Conservation (phyloP, 2,888 invertebrate species). For the Diaperis boleti region DNA sequence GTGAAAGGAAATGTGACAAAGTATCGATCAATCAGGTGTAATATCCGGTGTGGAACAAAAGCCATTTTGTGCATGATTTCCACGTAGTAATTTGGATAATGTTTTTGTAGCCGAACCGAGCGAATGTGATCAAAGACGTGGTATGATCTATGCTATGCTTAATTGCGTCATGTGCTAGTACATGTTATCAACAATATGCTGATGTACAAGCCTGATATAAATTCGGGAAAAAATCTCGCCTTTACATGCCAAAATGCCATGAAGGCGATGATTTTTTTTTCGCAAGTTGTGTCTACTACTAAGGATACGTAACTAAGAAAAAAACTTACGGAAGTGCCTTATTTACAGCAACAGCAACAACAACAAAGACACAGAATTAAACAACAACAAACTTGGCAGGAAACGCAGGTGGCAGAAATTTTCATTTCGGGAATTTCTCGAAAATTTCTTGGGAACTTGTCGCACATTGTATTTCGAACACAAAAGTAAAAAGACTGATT, state of each 20-base stretch:
- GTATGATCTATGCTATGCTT: constrained; percentile 15
- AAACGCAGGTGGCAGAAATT: constrained; percentile 23
- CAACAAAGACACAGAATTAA: constrained; percentile 31
- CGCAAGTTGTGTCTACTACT: not conserved
- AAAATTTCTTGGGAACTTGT: constrained; percentile 39
- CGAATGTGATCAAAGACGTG: constrained; percentile 12
- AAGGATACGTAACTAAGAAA: constrained; percentile 10
- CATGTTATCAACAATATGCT: constrained; percentile 40
- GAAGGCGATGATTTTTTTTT: not conserved
- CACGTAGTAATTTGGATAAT: constrained; percentile 25
- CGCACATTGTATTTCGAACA: constrained; percentile 44
- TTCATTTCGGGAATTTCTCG: constrained; percentile 42
- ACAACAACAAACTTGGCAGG: constrained; percentile 27
- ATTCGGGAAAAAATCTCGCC: constrained; percentile 9
- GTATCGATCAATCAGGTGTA: constrained; percentile 25
- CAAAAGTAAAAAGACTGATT: constrained; percentile 45
- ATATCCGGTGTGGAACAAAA: constrained; percentile 27
- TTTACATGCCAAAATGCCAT: not conserved
- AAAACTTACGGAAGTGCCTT: constrained; percentile 32
- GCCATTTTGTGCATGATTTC: constrained; percentile 12
- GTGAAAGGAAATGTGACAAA: constrained; percentile 10
- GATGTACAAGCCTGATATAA: constrained; percentile 26
- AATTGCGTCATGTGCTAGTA: constrained; percentile 39
- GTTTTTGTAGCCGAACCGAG: not conserved
- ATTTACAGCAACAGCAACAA: constrained; percentile 46